phyloP scores from a whole-genome alignment of 2,797 vertebrate genomes.

The Anisognathus igniventris region DNA sequence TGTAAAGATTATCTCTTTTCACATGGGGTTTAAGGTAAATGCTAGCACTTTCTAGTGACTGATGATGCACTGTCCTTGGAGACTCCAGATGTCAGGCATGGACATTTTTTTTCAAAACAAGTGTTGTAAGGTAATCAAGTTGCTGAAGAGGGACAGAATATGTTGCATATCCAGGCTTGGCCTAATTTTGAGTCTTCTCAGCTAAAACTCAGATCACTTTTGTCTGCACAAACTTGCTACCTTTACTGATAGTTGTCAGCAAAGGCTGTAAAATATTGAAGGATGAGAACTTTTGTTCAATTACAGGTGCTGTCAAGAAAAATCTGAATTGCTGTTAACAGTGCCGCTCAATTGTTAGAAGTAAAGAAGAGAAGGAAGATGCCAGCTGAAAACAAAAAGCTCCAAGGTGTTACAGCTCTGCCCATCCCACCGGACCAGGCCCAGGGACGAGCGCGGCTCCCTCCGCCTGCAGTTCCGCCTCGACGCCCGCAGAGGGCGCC shows the following conservation, averaged over 20 bases:
- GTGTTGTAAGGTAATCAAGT: rapidly evolving
- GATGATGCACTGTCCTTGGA: background rate
- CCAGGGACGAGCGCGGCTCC: background rate
- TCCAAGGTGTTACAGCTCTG: background rate
- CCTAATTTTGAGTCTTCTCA: background rate
- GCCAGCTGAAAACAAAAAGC: background rate
- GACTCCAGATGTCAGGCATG: background rate
- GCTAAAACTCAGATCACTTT: background rate
- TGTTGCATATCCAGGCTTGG: background rate
- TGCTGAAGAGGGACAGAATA: background rate
- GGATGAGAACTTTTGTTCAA: background rate
- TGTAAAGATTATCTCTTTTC: background rate
- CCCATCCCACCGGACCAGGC: no score
- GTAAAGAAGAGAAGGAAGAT: background rate
- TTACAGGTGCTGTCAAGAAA: background rate
- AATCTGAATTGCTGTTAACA: background rate
- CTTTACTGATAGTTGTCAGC: background rate
- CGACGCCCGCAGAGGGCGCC: constrained; percentile 33
- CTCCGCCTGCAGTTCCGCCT: background rate
- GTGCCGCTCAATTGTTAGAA: background rate
- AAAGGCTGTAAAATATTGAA: background rate
- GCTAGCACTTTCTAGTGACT: background rate
- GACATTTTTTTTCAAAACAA: background rate
- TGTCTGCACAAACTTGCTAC: background rate
- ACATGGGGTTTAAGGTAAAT: background rate